Evolutionary conservation across 2,888 invertebrate genomes (phyloP).

Genomic region (Tachina fera): DNA sequence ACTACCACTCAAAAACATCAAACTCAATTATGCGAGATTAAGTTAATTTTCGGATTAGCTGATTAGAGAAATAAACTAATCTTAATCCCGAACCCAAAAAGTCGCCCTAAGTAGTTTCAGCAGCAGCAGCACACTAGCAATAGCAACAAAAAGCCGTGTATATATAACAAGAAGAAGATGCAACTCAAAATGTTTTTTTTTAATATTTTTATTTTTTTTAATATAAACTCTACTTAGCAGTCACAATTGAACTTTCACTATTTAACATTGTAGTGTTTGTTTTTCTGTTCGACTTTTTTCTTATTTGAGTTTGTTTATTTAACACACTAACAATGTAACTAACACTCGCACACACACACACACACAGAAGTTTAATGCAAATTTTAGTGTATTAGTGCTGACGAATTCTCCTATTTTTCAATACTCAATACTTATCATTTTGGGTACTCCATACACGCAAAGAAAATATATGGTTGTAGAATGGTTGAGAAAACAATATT

Average conservation of each 20-base stretch:
- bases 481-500: too few relatives aligned
- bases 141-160: constrained; percentile 42
- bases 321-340: neutral
- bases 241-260: constrained; percentile 68
- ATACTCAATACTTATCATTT: too few relatives aligned
- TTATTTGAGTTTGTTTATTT: neutral
- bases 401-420: too few relatives aligned
- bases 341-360: neutral
- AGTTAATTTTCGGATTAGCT: too few relatives aligned
- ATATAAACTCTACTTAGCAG: constrained; percentile 57
- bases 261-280: constrained; percentile 40
- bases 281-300: neutral
- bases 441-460: too few relatives aligned
- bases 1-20: too few relatives aligned
- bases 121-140: neutral
- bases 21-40: too few relatives aligned
- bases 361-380: constrained; percentile 6
- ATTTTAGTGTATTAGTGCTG: neutral
- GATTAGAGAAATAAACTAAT: too few relatives aligned
- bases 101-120: constrained; percentile 5
- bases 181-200: constrained; percentile 46
- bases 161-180: constrained; percentile 64
- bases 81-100: too few relatives aligned
- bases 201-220: neutral
- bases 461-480: too few relatives aligned